Conservation (phyloP, 92 coral and sea anemone genomes). For the Siderastrea siderea region DNA sequence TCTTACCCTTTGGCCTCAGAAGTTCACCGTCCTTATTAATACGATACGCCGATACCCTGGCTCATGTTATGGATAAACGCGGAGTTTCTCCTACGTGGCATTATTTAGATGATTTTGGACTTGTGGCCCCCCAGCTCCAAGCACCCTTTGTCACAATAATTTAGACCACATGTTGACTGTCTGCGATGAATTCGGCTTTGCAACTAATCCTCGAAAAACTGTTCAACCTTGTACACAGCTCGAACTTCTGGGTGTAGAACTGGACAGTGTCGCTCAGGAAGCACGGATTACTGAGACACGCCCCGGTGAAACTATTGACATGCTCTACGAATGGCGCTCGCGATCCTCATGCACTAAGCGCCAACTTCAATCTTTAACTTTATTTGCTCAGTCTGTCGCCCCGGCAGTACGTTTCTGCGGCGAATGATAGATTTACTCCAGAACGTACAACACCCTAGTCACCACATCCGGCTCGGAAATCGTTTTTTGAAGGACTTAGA, state of each 20-base stretch:
- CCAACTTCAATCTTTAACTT: slow-evolving; percentile 33
- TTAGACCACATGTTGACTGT: slow-evolving; percentile 24
- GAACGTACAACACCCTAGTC: slow-evolving; percentile 14
- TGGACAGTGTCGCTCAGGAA: slow-evolving; percentile 19
- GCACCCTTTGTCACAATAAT: slow-evolving; percentile 9
- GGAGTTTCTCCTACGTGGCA: slow-evolving; percentile 22
- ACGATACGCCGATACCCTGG: background rate
- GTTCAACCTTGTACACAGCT: slow-evolving; percentile 1
- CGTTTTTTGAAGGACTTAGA: slow-evolving; percentile 31
- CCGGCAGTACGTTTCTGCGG: slow-evolving; percentile 46
- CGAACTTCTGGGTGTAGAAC: slow-evolving; percentile 52
- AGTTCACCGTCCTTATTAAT: background rate
- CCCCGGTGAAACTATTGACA: slow-evolving; percentile 12
- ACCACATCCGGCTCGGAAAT: slow-evolving; percentile 13
- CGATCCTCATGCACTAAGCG: slow-evolving; percentile 25
- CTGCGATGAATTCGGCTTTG: slow-evolving; percentile 47
- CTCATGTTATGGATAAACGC: background rate
- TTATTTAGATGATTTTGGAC: slow-evolving; percentile 63
- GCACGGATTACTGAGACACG: slow-evolving; percentile 24
- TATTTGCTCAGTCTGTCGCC: slow-evolving; percentile 48
- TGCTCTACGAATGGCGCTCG: background rate
- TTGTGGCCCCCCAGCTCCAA: slow-evolving; percentile 60
- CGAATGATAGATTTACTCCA: slow-evolving; percentile 44
- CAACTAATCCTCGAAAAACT: slow-evolving; percentile 34
- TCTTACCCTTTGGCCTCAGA: background rate